These are phyloP conservation scores for Trimorus sp. DNA, from an alignment of 2,888 invertebrate genomes.

Conservation along the genomic window DNA sequence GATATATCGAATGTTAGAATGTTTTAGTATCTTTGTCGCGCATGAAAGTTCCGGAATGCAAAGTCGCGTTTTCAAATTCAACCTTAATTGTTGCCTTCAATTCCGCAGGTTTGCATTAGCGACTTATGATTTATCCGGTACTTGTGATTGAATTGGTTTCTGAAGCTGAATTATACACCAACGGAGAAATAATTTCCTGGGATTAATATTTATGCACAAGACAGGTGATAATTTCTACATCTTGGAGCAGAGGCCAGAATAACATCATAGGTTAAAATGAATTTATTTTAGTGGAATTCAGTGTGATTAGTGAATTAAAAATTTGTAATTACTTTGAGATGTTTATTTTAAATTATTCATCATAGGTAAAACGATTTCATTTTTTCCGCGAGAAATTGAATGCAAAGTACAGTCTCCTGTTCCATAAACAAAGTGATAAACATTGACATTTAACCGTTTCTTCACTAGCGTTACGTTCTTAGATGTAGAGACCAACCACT, in stretches of 20 bases:
- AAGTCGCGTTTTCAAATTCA: conserved; percentile 10
- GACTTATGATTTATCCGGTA: conserved; percentile 1
- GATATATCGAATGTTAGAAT: conserved; percentile 72
- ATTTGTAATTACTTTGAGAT: too few species aligned
- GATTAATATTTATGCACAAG: conserved; percentile 18
- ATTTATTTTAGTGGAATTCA: conserved; percentile 64
- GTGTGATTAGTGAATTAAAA: too few species aligned
- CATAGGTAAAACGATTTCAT: too few species aligned
- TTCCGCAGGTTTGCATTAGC: too few species aligned
- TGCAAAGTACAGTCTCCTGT: too few species aligned
- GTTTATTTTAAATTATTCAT: too few species aligned
- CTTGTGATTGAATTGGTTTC: conserved; percentile 1
- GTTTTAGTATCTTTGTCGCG: conserved; percentile 49
- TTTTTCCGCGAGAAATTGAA: too few species aligned
- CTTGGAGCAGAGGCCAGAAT: conserved; percentile 9
- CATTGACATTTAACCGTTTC: too few species aligned
- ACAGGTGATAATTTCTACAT: conserved; percentile 20
- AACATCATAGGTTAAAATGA: conserved; percentile 12
- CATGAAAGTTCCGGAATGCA: conserved; percentile 44
- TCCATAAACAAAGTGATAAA: too few species aligned
- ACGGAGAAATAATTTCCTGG: conserved; percentile 7
- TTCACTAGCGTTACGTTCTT: too few species aligned
- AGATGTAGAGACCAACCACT: too few species aligned
- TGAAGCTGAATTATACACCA: not conserved
- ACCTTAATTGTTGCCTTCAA: not conserved